Conservation (phyloP, 2,113 vertebrate species). For the Dolichallabes microphthalmus region DNA sequence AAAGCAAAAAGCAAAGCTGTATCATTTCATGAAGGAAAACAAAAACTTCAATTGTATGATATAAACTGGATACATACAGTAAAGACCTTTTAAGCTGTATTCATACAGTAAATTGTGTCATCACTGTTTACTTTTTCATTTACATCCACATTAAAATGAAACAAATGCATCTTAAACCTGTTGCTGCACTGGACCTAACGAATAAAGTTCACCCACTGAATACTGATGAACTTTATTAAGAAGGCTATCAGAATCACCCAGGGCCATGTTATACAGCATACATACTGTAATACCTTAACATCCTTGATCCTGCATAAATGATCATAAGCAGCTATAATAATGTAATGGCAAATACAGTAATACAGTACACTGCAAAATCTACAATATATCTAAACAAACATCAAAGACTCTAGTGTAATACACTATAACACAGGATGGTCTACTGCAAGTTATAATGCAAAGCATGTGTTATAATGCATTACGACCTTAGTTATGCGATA, state of each 20-base stretch:
- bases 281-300: not conserved
- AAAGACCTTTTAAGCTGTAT: not conserved
- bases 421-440: not conserved
- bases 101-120: not conserved
- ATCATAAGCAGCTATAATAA: not conserved
- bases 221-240: slow-evolving; percentile 28
- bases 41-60: slow-evolving; percentile 1
- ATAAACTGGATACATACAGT: not conserved
- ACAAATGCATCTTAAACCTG: slow-evolving; percentile 34
- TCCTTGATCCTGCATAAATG: not conserved
- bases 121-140: slow-evolving; percentile 34
- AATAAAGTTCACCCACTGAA: slow-evolving; percentile 20
- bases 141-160: slow-evolving; percentile 16
- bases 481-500: not conserved
- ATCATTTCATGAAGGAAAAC: slow-evolving; percentile 33
- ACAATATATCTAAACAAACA: not conserved
- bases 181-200: slow-evolving; percentile 8
- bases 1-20: not conserved
- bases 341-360: not conserved
- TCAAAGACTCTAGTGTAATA: not conserved
- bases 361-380: not conserved
- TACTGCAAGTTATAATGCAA: not conserved
- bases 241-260: not conserved
- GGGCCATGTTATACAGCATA: not conserved
- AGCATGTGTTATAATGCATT: not conserved